Evolutionary conservation across 92 coral and sea anemone species (phyloP), one percentile per base, ranked within the genome.

Genomic region (Zoanthus sociatus): DNA sequence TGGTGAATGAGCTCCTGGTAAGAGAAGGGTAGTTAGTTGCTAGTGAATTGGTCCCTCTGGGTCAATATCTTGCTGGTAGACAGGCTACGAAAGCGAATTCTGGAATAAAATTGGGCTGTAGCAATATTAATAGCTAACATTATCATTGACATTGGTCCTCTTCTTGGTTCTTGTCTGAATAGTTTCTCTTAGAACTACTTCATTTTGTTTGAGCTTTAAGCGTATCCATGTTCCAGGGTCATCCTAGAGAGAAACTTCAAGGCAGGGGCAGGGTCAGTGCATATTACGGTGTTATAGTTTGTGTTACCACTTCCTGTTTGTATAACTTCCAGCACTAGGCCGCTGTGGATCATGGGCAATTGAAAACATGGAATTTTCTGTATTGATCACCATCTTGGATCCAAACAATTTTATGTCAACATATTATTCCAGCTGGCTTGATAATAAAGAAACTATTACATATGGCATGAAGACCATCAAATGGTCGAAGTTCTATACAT

Each of bases 41-140:
- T 75, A 20, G 92, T 16, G 66, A 89, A 89, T 66, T 89, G 89
- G 69, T 47, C 89, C 6, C 86, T 47, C 86, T 78, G 88, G 7
- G 86, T 76, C 89, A 84, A 64, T 74, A 89, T 89, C 61, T 84
- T 88, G 61, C 89, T 67, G 26, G 76, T 75, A 12, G 86, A 84
- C 42, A 84, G 82, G 47, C 79, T 72, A 17, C 89, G 79, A 32
- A 73, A 58, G 20, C 86, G 64, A 21, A 89, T 83, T 15, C 89
- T 30, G 33, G 86, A 18, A 71, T 89, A 84, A 11, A 84, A 89
- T 64, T 17, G 31, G 6, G 92, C 78, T 18, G 89, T 89, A 13
- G 86, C 92, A 26, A 26, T 26, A 26, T 26, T 26, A 58, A 53
- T 20, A 4, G 82, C 72, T 48, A 63, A 55, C 5, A 56, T 17